Conservation (phyloP, 2,888 invertebrate species). For the Zygothrica quintamaculata region DNA sequence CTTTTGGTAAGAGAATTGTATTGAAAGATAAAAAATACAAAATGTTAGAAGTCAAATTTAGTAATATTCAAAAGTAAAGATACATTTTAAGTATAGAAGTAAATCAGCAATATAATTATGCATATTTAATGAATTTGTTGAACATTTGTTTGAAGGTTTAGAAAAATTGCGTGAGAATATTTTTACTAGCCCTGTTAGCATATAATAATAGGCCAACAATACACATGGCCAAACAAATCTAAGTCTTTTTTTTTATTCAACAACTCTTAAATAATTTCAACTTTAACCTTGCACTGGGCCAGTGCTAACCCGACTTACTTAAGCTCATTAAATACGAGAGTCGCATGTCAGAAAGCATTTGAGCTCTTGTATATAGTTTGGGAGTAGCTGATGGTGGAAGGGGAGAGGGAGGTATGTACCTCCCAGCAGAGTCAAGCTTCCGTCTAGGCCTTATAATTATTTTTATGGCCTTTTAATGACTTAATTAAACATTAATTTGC, state of each 20-base stretch:
- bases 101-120: no score
- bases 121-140: no score
- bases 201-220: no score
- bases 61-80: no score
- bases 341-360: conserved; percentile 71
- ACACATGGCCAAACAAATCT: conserved; percentile 23
- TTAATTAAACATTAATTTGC: conserved; percentile 76
- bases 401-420: no score
- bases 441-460: conserved; percentile 64
- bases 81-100: no score
- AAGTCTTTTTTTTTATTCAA: conserved; percentile 30
- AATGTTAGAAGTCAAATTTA: no score
- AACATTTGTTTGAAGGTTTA: no score
- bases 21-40: no score
- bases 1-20: no score
- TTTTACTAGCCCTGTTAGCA: no score
- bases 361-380: conserved; percentile 37
- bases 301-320: conserved; percentile 26
- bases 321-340: conserved; percentile 45
- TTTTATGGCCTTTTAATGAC: conserved; percentile 76
- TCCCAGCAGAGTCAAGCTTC: conserved; percentile 24
- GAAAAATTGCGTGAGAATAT: no score
- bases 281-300: conserved; percentile 41
- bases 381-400: conserved; percentile 5
- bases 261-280: conserved; percentile 11